Percentiles rank a stretch among this genome's conserved stretches.
Evolutionary conservation across 1,140 invertebrate species (phyloP).

Genomic region (Helicorthomorpha holstii): DNA sequence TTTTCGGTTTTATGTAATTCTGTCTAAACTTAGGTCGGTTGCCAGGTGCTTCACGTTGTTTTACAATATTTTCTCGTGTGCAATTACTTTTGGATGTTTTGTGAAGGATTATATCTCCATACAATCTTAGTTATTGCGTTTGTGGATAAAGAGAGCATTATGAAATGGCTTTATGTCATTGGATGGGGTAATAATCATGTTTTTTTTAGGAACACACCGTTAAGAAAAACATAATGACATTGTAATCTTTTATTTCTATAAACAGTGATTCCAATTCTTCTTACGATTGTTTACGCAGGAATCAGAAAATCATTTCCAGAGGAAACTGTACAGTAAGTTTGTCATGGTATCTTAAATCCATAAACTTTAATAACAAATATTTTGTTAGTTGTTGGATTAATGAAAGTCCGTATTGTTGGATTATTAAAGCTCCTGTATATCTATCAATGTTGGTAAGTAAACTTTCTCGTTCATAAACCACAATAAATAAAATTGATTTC

Average conservation of each 20-base stretch:
- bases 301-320: constrained; percentile 32
- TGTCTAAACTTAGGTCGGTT: constrained; percentile 40
- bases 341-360: not conserved
- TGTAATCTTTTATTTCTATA: not conserved
- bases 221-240: not conserved
- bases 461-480: constrained; percentile 7
- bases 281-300: constrained; percentile 45
- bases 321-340: constrained; percentile 44
- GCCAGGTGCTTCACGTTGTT: constrained; percentile 60
- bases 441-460: constrained; percentile 40
- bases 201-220: not conserved
- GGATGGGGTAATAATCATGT: constrained; percentile 48
- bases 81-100: constrained; percentile 92
- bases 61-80: constrained; percentile 77
- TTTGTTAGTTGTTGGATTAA: constrained; percentile 62
- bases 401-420: constrained; percentile 49
- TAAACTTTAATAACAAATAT: constrained; percentile 1
- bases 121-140: constrained; percentile 81
- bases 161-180: constrained; percentile 60
- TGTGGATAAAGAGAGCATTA: constrained; percentile 62
- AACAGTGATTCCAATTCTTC: constrained; percentile 39
- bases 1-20: no score
- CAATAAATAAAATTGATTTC: not conserved
- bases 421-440: constrained; percentile 59
- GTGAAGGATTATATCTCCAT: constrained; percentile 82